Base-by-base conservation (phyloP, 2,888 invertebrate genomes). In the Thymelicus acteon region DNA sequence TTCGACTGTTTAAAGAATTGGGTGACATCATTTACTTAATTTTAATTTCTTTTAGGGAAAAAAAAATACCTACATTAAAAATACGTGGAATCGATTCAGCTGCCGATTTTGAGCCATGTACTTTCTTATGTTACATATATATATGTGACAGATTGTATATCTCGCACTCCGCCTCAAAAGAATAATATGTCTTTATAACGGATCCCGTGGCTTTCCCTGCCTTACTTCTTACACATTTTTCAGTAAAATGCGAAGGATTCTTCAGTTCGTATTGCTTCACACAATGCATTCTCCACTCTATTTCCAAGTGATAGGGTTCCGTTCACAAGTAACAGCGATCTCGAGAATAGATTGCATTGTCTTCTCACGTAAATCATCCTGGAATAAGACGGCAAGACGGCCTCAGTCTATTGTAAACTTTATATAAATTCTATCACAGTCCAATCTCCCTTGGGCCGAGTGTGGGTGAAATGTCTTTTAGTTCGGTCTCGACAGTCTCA, bases 181-280 rank as follows among this genome's bases (percentile, higher is more conserved):
- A 93, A 92, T 92, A 92, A 93, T 93, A 92, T 90, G 91, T 93
- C 93, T 93, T 92, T 93, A 93, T 93, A 92, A 88, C 85, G 85
- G 87, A 90, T 90, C 88, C 87, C 85, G 82, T 82, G 87, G 90
- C 91, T 91, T 92, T 91, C 88, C 88, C 82, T 87, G 90, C 89
- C 86, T 89, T 88, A 91, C 89, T 90, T 83, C 84, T 87, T 90
- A 87, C 89, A 89, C 91, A 90, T 90, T 91, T 90, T 92, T 90
- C 92, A 92, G 89, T 91, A 85, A 92, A 92, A 92, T 90, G 90
- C 87, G 85, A 89, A 84, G 87, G 87, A 86, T 87, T 84, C 88
- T 88, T 86, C 85, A 86, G 85, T 85, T 85, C 83, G 81, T 78
- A 79, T 74, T 72, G 52, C 19, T 40, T 6, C 2, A 13, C 37